Percentiles rank a stretch among this genome's conserved stretches.
Conservation (phyloP, 2,113 vertebrate species). For the Megaleporinus macrocephalus region DNA sequence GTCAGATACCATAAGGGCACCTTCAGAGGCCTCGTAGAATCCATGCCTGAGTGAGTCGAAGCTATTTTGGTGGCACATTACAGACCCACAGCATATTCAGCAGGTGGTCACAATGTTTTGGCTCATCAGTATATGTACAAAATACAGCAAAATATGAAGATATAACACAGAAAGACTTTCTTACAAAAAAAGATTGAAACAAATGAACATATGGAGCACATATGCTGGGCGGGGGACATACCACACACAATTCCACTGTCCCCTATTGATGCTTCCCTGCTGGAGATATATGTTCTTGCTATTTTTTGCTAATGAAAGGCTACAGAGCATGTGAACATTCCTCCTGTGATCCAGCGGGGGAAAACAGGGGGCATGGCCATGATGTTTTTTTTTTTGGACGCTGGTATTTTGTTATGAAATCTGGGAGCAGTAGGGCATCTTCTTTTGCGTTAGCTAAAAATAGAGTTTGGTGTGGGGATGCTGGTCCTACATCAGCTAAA, state of each 20-base stretch:
- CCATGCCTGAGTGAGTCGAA: too few species aligned
- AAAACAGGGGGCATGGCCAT: slow-evolving; percentile 27
- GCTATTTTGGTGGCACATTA: too few species aligned
- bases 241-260: slow-evolving; percentile 5
- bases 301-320: slow-evolving; percentile 18
- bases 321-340: slow-evolving; percentile 54
- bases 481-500: background rate
- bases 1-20: too few species aligned
- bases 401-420: slow-evolving; percentile 38
- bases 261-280: slow-evolving; percentile 1
- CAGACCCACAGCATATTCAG: too few species aligned
- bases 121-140: too few species aligned
- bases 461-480: background rate
- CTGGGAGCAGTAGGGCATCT: background rate
- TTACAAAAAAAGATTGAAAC: background rate
- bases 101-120: too few species aligned
- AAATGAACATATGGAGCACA: background rate
- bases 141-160: too few species aligned
- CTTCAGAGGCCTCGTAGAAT: too few species aligned
- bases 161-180: too few species aligned
- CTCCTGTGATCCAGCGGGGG: slow-evolving; percentile 60
- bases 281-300: background rate
- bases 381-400: slow-evolving; percentile 1
- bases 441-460: background rate
- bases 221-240: background rate